Evolutionary conservation across 2,113 vertebrate genomes (phyloP), one percentile per base, ranked within the genome.

Genomic region (Mastomys natalensis): DNA sequence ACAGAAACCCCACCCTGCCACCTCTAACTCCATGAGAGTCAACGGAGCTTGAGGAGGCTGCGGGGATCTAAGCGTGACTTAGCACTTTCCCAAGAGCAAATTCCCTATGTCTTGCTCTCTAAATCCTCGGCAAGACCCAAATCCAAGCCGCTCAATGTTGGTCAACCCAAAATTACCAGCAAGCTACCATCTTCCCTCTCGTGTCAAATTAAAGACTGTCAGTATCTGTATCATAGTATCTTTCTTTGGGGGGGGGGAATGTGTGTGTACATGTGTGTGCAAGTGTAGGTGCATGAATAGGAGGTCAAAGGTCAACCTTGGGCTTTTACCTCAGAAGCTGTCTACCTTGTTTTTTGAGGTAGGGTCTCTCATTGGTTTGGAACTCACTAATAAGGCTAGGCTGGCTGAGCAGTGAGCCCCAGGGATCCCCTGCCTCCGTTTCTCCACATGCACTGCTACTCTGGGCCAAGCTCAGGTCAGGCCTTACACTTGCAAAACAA

Each of bases 201-300:
- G 93, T 97, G 96, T 97, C 98, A 98, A 97, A 98, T 98, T 96
- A 98, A 98, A 98, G 93, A 73, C n/a, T 94, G 96, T 98, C 98
- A 95, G 96, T 96, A 94, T 90, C 89, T 94, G 97, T 87, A 96
- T 76, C 95, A 96, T 94, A 97, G 93, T 82, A 93, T 96, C 97
- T 97, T 96, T 94, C 95, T 95, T 1, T 24, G 93, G 93, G 73
- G 21, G 9, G 5, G 24, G 11, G 12, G 6, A 1, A 19, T 58
- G 21, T 60, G 58, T 26, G 37, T 82, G 55, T 8, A 16, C 37
- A 16, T 2, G 10, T 15, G 31, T 78, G 29, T 53, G 77, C 48
- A 45, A 17, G 29, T 78, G 48, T 78, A 45, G 48, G 45, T 24
- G 11, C 43, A 22, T 24, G 26, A 19, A 7, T 51, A 21, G 8